Conservation (phyloP, 2,888 invertebrate species). For the Pristionchus maxplancki region DNA sequence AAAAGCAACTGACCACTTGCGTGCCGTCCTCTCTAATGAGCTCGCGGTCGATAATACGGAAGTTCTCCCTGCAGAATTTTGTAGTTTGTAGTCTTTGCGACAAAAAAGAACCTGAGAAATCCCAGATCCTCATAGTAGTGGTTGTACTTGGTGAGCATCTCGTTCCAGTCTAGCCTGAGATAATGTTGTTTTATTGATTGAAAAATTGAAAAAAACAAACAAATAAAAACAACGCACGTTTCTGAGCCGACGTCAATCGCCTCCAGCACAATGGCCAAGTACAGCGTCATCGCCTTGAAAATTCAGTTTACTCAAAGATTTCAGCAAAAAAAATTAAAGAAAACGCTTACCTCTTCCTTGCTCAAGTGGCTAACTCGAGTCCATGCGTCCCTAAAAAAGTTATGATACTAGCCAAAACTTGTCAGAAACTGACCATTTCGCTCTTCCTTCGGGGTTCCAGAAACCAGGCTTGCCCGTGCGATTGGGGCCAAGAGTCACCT, state of each 20-base stretch:
- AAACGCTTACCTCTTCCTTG: neutral
- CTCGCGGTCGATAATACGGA: neutral
- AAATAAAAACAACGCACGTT: neutral
- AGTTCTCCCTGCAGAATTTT: neutral
- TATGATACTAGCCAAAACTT: neutral
- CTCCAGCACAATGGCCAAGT: neutral
- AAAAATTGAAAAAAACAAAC: neutral
- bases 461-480: neutral
- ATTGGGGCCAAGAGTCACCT: neutral
- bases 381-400: neutral
- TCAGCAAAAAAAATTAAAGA: neutral
- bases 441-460: neutral
- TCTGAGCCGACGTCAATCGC: neutral
- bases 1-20: neutral
- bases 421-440: neutral
- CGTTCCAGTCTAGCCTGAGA: conserved; percentile 3
- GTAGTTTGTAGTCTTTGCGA: neutral
- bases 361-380: neutral
- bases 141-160: neutral
- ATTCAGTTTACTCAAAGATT: neutral
- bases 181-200: no score
- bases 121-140: neutral
- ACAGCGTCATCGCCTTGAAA: neutral
- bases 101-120: neutral
- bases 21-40: neutral